A percentile compares a stretch with the other conserved stretches of the same genome.
phyloP scores from a whole-genome alignment of 2,888 invertebrate species.

The Cybosia mesomella region DNA sequence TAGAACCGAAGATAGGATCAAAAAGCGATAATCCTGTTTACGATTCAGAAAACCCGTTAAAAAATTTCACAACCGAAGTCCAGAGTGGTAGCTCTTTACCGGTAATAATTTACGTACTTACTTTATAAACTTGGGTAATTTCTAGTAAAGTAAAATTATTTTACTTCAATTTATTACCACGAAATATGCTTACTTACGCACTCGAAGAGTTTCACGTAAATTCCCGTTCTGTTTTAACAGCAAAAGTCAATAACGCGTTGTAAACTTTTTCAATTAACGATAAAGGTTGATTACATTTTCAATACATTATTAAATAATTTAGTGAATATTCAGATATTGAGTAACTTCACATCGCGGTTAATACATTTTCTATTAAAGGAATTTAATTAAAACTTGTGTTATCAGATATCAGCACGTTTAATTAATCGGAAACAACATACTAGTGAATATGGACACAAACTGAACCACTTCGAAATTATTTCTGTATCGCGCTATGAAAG shows the following conservation, averaged over 20 bases:
- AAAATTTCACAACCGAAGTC: background rate
- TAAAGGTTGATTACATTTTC: constrained; percentile 12
- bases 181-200: background rate
- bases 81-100: background rate
- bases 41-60: background rate
- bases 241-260: constrained; percentile 5
- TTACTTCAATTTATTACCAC: background rate
- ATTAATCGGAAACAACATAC: background rate
- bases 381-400: background rate
- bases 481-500: too few species aligned
- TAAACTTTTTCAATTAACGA: constrained; percentile 20
- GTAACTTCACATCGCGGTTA: background rate
- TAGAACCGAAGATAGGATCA: too few species aligned
- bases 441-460: too few species aligned
- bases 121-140: constrained; percentile 1
- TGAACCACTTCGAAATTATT: too few species aligned
- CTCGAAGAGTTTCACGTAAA: background rate
- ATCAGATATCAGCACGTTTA: background rate
- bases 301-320: constrained; percentile 15
- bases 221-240: background rate
- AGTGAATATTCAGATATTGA: background rate
- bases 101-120: background rate
- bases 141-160: background rate
- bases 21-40: background rate
- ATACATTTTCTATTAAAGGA: background rate